Evolutionary conservation across 2,113 vertebrate genomes (phyloP).

Genomic region (Motacilla alba): DNA sequence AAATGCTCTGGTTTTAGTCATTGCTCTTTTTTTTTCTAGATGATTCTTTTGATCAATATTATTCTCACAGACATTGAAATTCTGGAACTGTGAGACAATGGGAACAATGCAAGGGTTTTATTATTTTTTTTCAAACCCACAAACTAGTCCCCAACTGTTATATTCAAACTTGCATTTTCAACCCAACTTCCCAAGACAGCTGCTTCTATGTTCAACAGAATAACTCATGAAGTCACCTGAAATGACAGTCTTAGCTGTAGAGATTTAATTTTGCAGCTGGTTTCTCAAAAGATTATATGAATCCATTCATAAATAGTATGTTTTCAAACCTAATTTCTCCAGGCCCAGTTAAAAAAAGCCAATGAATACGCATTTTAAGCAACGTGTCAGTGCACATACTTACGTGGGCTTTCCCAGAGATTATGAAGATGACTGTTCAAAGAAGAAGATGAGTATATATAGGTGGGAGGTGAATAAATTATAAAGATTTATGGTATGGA

Average conservation of each 20-base stretch:
- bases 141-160: not conserved
- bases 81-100: not conserved
- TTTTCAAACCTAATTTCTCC: not conserved
- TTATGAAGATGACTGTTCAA: not conserved
- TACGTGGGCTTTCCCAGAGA: not conserved
- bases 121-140: not conserved
- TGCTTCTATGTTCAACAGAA: not conserved
- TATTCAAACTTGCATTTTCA: not conserved
- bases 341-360: not conserved
- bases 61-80: not conserved
- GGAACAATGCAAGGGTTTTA: not conserved
- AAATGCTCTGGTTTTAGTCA: not conserved
- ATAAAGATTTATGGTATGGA: not conserved
- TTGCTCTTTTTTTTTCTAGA: not conserved
- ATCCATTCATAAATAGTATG: not conserved
- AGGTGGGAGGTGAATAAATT: not conserved
- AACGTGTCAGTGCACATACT: not conserved
- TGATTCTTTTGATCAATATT: not conserved
- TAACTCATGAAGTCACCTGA: not conserved
- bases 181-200: not conserved
- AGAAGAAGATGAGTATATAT: not conserved
- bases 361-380: not conserved
- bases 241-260: not conserved
- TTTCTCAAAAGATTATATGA: not conserved
- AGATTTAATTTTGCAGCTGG: not conserved